Evolutionary conservation across 2,113 vertebrate species (phyloP), one percentile per base, ranked within the genome.

Genomic region (Grantiella picta): DNA sequence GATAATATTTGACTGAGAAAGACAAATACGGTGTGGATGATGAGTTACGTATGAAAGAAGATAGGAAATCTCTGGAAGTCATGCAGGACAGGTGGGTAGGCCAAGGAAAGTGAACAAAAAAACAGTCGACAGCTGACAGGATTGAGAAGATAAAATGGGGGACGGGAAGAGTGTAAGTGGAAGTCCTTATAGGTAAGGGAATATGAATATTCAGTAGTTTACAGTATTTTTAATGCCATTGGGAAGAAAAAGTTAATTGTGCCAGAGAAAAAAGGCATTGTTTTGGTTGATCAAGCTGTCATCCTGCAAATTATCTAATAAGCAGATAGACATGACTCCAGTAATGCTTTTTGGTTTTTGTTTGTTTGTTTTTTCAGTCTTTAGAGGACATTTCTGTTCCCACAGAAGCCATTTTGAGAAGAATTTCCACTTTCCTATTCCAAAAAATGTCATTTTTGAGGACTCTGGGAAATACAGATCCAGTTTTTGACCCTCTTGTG

Each of bases 1-100:
- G 79, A 90, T 93, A 92, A 90, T 92, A 63, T 90, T 93, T 93
- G 82, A 57, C 94, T 77, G 71, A 82, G 92, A 94, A 91, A 90
- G 90, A 79, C 53, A 96, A 92, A 94, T 73, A 94, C 56, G 92
- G 85, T 65, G 92, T 92, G 82, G 63, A 57, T 85, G 79, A 92
- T 77, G 82, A 93, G 71, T 72, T 94, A 61, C 0, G 0, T 83
- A 59, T 38, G 44, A 94, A 90, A 87, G 42, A 88, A 90, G 82
- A 88, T 86, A 96, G 79, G 70, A 95, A 93, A 94, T 82, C 59
- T 69, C 25, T 69, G n/a, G 72, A 90, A 82, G 75, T 82, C 82
- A 45, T 90, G 59, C 45, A 77, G 42, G 63, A 86, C 63, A 42
- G 53, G 36, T 72, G 45, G 23, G 44, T 64, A 93, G 65, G 66